Evolutionary conservation across 2,888 invertebrate genomes (phyloP), one percentile per base, ranked within the genome.

Genomic region (Drosophila testacea): DNA sequence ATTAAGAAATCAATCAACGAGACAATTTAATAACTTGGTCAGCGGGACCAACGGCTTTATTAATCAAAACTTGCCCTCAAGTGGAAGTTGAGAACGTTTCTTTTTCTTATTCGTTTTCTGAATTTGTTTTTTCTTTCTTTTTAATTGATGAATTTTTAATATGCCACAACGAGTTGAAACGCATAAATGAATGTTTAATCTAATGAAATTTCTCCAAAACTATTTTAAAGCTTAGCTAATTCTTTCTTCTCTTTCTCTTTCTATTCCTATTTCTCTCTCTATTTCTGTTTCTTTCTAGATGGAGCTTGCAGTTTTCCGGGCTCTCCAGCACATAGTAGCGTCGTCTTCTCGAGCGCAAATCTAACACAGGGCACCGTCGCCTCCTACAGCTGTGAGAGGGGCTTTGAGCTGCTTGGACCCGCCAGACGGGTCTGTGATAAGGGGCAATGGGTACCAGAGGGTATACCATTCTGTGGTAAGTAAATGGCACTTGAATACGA

Each of bases 401-500:
- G 98, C 11, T 98, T 98, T 91, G 98, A 98, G 91, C 94, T 98
- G 1, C 94, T 98, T n/a, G 98, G 98, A 0, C 98, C 98, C 0
- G 94, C 96, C 1, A 93, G 97, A 71, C 93, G 97, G 72, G 94
- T 95, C 16, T 98, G 98, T 89, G 95, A 95, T 51, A 94, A 95
- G 80, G 96, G 96, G 10, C 94, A 94, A 44, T 98, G 98, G 98
- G 92, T 94, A 6, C 98, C 98, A 0, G 97, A 97, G 90, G 98
- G 98, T 64, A 96, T 98, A 83, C 98, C 98, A 6, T 98, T 98
- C 92, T 98, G 98, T 93, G 98, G 98, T 98, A 92, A 96, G 96
- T 95, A 41, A 39, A 10, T 57, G 32, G 5, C 54, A 54, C 16
- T 44, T 56, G 22, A 27, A 22, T 30, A 30, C 22, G 22, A 22